Percentiles rank a stretch among this genome's conserved stretches.
Evolutionary conservation across 2,113 vertebrate species (phyloP).

Genomic region (Chaetops frenatus): DNA sequence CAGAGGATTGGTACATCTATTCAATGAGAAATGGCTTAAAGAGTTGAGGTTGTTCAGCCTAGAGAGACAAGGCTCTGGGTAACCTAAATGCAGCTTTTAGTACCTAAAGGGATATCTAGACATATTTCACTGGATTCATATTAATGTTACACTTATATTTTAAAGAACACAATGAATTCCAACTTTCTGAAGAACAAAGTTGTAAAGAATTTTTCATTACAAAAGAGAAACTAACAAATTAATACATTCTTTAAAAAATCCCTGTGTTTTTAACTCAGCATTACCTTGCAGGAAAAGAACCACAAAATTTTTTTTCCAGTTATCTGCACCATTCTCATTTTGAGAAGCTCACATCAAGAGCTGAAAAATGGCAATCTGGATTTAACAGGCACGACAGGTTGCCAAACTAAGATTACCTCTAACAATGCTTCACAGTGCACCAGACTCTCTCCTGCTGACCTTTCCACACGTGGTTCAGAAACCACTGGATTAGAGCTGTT

Average conservation of each 20-base stretch:
- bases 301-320: not conserved
- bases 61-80: not conserved
- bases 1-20: not conserved
- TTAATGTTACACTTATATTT: not conserved
- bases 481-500: constrained; percentile 71
- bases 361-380: constrained; percentile 55
- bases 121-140: not conserved
- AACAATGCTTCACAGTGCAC: constrained; percentile 45
- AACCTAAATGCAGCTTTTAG: not conserved
- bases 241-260: not conserved
- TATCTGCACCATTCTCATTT: not conserved
- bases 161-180: not conserved
- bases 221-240: not conserved
- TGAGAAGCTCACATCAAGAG: not conserved
- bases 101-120: not conserved
- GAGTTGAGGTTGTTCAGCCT: not conserved
- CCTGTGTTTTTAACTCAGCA: not conserved
- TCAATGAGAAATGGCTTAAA: not conserved
- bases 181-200: not conserved
- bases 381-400: constrained; percentile 59
- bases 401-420: constrained; percentile 73
- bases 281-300: not conserved
- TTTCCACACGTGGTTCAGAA: constrained; percentile 63
- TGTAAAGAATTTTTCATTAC: not conserved
- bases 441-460: constrained; percentile 61